These are phyloP conservation scores for Phoxinus phoxinus DNA, from an alignment of 2,113 vertebrate genomes.

Conservation along the genomic window DNA sequence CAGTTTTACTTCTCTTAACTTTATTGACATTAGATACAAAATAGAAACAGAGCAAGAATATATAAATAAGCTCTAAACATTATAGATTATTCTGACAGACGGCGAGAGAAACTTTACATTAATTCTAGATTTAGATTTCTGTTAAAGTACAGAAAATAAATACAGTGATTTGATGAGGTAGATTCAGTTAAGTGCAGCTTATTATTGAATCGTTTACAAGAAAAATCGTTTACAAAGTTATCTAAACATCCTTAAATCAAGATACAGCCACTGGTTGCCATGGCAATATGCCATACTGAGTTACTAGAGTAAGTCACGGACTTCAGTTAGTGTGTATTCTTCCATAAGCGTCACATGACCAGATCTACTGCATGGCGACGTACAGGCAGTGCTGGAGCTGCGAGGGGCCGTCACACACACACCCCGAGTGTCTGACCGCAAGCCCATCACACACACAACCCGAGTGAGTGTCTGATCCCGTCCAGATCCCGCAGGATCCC, in stretches of 20 bases:
- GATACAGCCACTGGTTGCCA: conserved; percentile 37
- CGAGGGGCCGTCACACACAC: too few species aligned
- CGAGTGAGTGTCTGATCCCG: conserved; percentile 23
- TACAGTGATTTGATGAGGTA: conserved; percentile 20
- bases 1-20: background rate
- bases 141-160: conserved; percentile 1
- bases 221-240: too few species aligned
- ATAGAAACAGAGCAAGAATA: conserved; percentile 5
- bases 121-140: background rate
- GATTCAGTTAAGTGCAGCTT: background rate
- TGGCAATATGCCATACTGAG: conserved; percentile 80
- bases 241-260: background rate
- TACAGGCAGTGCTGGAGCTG: conserved; percentile 71
- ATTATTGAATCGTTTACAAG: background rate
- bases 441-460: too few species aligned
- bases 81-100: background rate
- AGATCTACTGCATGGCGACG: background rate
- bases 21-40: conserved; percentile 34
- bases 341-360: background rate
- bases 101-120: background rate
- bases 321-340: conserved; percentile 58
- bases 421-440: too few species aligned
- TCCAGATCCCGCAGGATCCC: conserved; percentile 73
- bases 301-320: conserved; percentile 69
- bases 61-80: conserved; percentile 21